These are phyloP conservation scores for Drosophila santomea DNA, from an alignment of 1,140 invertebrate genomes.

Conservation along the genomic window DNA sequence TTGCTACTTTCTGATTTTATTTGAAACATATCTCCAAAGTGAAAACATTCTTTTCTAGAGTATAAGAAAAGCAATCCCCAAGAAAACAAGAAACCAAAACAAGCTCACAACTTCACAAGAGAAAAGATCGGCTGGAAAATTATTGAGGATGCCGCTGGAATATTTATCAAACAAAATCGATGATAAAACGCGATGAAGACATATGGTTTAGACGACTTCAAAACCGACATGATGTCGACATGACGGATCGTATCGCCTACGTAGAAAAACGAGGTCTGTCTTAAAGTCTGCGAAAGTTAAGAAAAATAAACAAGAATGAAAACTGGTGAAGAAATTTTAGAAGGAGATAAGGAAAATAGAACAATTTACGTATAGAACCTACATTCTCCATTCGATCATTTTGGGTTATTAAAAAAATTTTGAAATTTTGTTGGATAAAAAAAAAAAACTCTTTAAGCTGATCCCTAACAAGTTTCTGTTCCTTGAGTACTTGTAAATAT, in stretches of 20 bases:
- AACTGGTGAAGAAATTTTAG: background rate
- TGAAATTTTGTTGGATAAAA: background rate
- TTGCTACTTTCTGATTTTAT: background rate
- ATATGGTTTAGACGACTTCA: constrained; percentile 14
- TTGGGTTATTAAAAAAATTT: background rate
- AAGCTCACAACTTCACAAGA: constrained; percentile 35
- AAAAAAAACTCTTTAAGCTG: background rate
- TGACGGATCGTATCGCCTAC: constrained; percentile 15
- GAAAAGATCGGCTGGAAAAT: constrained; percentile 6
- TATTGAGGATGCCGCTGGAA: constrained; percentile 41
- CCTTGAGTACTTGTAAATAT: too few species aligned
- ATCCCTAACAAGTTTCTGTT: background rate
- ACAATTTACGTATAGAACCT: too few species aligned
- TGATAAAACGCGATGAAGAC: constrained; percentile 48
- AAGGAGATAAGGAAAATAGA: background rate
- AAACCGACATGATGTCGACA: constrained; percentile 31
- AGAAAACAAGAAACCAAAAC: constrained; percentile 61
- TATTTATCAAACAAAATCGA: constrained; percentile 54
- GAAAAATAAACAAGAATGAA: background rate
- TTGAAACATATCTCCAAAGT: background rate
- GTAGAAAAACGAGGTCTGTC: background rate
- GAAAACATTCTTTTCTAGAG: background rate
- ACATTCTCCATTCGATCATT: too few species aligned
- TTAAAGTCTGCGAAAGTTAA: background rate
- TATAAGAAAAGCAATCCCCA: constrained; percentile 22